These are phyloP conservation scores for Bombus vancouverensis DNA, from an alignment of 1,140 invertebrate species.

Conservation along the genomic window DNA sequence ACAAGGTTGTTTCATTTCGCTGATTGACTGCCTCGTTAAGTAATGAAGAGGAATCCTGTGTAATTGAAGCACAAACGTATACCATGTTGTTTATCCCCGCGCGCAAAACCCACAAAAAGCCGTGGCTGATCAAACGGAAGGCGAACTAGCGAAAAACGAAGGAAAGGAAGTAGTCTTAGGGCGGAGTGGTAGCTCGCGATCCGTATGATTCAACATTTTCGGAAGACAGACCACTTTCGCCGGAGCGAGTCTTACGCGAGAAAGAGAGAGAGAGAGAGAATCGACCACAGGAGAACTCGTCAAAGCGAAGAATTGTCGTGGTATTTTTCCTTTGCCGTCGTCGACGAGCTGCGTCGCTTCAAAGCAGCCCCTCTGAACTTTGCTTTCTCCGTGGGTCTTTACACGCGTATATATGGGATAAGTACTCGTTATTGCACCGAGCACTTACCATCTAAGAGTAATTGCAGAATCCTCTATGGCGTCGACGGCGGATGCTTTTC, in stretches of 20 bases:
- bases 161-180: neutral
- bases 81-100: neutral
- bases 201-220: slow-evolving; percentile 14
- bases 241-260: neutral
- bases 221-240: slow-evolving; percentile 3
- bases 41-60: neutral
- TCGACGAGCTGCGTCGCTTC: slow-evolving; percentile 11
- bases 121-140: slow-evolving; percentile 8
- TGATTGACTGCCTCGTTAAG: slow-evolving; percentile 15
- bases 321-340: slow-evolving; percentile 10
- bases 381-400: slow-evolving; percentile 25
- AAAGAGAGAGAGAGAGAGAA: too few species aligned
- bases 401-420: slow-evolving; percentile 26
- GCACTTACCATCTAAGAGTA: slow-evolving; percentile 62
- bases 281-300: neutral
- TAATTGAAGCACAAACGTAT: neutral
- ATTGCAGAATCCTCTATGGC: slow-evolving; percentile 53
- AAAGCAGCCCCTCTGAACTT: slow-evolving; percentile 36
- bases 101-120: neutral
- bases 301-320: slow-evolving; percentile 43
- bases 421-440: slow-evolving; percentile 62
- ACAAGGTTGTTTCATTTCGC: neutral
- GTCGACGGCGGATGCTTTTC: slow-evolving; percentile 53
- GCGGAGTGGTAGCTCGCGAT: neutral
- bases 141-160: neutral